Evolutionary conservation across 2,113 vertebrate genomes (phyloP).

Genomic region (Perognathus longimembris): DNA sequence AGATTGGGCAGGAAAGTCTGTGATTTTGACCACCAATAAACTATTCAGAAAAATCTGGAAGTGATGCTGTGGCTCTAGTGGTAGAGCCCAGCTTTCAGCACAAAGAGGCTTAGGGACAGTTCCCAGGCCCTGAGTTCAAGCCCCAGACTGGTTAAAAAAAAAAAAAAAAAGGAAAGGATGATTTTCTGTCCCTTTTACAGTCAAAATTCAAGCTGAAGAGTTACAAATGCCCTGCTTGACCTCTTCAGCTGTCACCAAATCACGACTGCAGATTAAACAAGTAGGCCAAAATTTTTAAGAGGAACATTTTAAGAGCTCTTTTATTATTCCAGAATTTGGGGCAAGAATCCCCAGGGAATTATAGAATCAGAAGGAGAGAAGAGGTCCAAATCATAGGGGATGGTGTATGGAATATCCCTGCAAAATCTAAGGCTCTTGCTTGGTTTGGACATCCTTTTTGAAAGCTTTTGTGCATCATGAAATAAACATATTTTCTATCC

Average conservation of each 20-base stretch:
- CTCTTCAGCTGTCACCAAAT: constrained; percentile 56
- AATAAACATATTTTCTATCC: constrained; percentile 62
- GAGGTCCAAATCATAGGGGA: neutral
- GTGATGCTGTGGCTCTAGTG: no score
- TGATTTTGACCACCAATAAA: no score
- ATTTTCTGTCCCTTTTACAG: constrained; percentile 2
- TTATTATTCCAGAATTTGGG: constrained; percentile 68
- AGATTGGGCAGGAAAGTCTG: no score
- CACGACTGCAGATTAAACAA: constrained; percentile 60
- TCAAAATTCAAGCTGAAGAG: neutral
- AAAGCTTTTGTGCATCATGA: constrained; percentile 66
- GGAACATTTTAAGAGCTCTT: constrained; percentile 70
- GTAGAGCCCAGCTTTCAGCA: no score
- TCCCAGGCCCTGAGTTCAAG: no score
- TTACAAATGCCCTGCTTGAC: neutral
- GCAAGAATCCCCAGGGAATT: constrained; percentile 38
- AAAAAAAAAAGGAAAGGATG: no score
- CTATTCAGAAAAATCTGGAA: no score
- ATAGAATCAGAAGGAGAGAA: constrained; percentile 53
- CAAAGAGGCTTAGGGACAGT: no score
- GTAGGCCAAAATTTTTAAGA: constrained; percentile 46
- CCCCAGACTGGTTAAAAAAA: no score
- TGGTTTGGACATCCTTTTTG: constrained; percentile 47
- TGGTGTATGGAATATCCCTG: neutral
- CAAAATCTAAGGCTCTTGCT: neutral